These are phyloP conservation scores for Zoanthus solanderi DNA, from an alignment of 92 coral and sea anemone genomes.

Conservation along the genomic window DNA sequence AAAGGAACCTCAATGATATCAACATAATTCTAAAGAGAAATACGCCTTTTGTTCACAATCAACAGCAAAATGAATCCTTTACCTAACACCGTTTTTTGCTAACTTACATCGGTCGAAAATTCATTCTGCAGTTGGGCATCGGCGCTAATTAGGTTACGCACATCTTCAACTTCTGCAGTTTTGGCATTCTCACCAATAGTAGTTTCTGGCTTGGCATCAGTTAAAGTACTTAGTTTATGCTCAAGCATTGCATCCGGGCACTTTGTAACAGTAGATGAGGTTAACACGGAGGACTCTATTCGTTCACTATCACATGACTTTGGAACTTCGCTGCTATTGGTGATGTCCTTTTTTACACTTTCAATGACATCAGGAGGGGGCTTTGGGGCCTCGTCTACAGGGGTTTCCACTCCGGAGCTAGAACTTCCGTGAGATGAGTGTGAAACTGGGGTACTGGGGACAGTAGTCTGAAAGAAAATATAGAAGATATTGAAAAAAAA, in stretches of 20 bases:
- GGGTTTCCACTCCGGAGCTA: conserved; percentile 42
- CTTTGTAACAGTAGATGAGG: conserved; percentile 21
- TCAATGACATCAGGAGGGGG: conserved; percentile 33
- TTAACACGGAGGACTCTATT: not conserved
- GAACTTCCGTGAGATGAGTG: conserved; percentile 40
- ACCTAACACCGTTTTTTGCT: not conserved
- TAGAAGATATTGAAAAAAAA: not conserved
- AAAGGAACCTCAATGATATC: too few species aligned
- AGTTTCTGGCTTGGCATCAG: not conserved
- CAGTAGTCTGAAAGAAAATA: conserved; percentile 4
- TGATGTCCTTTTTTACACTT: not conserved
- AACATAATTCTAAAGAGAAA: too few species aligned
- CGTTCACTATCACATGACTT: not conserved
- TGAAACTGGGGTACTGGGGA: conserved; percentile 33
- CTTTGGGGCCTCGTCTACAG: conserved; percentile 20
- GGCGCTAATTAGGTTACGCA: not conserved
- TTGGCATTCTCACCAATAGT: not conserved
- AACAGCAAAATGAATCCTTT: not conserved
- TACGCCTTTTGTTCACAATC: not conserved
- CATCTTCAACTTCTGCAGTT: not conserved
- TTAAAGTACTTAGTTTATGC: not conserved
- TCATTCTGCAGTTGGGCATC: not conserved
- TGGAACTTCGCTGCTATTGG: not conserved
- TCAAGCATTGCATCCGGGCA: conserved; percentile 15
- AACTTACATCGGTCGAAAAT: conserved; percentile 1